Base-by-base conservation (phyloP, 2,888 invertebrate species). In the Eupithecia pulchellata region DNA sequence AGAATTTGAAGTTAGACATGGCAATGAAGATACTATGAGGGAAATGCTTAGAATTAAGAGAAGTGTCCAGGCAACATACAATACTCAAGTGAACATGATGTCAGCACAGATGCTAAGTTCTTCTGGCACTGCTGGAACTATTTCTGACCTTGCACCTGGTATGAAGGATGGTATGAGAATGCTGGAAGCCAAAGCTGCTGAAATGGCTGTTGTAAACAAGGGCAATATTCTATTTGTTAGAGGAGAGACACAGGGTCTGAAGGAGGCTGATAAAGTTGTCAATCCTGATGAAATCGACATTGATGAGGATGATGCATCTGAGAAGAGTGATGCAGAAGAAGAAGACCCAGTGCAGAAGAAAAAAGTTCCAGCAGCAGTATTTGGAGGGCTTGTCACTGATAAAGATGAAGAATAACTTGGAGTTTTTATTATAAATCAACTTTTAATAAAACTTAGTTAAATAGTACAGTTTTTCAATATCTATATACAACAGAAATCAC, bases 31-130 rank as follows among this genome's bases (percentile, higher is more conserved):
- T 86, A 99, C 99, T 0, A 98, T 99, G 96, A 95, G 99, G 61
- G 99, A 99, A 94, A 99, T 99, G 99, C 94, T 99, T 80, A 95
- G 99, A 82, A 99, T 99, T 76, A 99, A 99, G 92, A 96, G 99
- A 80, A 99, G 99, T 84, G 98, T 99, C 0, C 99, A 99, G 92
- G 99, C 99, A 5, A 98, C 98, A 83, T 99, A 98, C 89, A 99
- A 99, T 89, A 99, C 99, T 1, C 99, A 99, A 95, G 96, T 96
- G n/a, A 99, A 99, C 88, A 99, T 99, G 97, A 99, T 99, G 99
- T 98, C 99, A 17, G 99, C 99, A 0, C 99, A 99, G 90, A 99
- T 99, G 97, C 94, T 99, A 80, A 98, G 97, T 81, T 97, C 97
- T 27, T 96, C 96, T 55, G 95, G 95, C 25, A 95, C 95, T 67